phyloP scores from a whole-genome alignment of 2,113 vertebrate species.

The Capreolus pygargus region DNA sequence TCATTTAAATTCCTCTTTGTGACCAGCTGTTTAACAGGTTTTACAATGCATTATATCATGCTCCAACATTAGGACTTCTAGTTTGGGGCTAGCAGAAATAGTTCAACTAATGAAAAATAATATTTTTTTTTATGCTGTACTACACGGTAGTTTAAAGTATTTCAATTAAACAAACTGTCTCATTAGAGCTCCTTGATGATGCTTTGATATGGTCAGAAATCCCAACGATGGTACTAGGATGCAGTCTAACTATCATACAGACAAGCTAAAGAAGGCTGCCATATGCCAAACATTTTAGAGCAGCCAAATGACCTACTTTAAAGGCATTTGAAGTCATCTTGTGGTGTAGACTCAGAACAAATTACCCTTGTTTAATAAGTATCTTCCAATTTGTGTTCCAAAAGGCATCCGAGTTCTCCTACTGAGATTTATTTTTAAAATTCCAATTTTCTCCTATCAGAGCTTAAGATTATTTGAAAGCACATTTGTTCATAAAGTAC shows the following conservation, averaged over 20 bases:
- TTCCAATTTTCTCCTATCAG: slow-evolving; percentile 34
- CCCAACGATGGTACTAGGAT: slow-evolving; percentile 76
- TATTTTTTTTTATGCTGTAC: slow-evolving; percentile 82
- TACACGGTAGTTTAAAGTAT: slow-evolving; percentile 80
- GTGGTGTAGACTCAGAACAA: slow-evolving; percentile 74
- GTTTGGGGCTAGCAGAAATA: slow-evolving; percentile 75
- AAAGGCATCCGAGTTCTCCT: background rate
- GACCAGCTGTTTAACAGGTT: slow-evolving; percentile 70
- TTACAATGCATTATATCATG: slow-evolving; percentile 77
- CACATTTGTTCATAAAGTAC: background rate
- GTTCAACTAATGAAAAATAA: slow-evolving; percentile 82
- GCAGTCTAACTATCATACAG: slow-evolving; percentile 75
- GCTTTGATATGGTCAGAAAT: slow-evolving; percentile 83
- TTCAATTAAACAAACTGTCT: slow-evolving; percentile 83
- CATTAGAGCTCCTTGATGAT: slow-evolving; percentile 80
- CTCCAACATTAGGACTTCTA: slow-evolving; percentile 77
- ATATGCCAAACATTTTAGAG: slow-evolving; percentile 69
- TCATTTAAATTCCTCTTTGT: slow-evolving; percentile 68
- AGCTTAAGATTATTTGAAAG: slow-evolving; percentile 46
- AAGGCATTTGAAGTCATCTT: slow-evolving; percentile 80
- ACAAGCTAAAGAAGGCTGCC: slow-evolving; percentile 72
- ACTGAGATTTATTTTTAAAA: background rate
- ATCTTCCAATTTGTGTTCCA: slow-evolving; percentile 78
- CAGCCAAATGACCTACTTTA: slow-evolving; percentile 78
- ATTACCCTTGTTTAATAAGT: slow-evolving; percentile 81